phyloP scores from a whole-genome alignment of 2,113 vertebrate genomes.

The Crotalus tigris region DNA sequence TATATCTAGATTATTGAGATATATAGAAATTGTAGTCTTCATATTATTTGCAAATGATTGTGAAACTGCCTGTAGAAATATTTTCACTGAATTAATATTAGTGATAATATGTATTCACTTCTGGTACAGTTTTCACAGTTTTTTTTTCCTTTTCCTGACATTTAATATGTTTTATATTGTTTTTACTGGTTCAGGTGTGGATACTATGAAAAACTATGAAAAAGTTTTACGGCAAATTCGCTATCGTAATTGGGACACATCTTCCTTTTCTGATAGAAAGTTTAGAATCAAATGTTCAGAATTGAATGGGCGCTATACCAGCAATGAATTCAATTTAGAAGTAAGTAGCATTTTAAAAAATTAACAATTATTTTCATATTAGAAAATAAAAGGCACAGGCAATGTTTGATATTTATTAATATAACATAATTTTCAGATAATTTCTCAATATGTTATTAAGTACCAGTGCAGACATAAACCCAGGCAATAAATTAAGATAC shows the following conservation, averaged over 20 bases:
- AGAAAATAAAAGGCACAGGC: neutral
- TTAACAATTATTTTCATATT: constrained; percentile 24
- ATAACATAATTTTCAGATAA: neutral
- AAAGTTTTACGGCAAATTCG: constrained; percentile 83
- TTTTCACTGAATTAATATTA: fast-evolving
- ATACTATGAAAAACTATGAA: constrained; percentile 90
- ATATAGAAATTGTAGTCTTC: neutral
- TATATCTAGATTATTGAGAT: neutral
- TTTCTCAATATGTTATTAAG: neutral
- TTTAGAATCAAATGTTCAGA: constrained; percentile 94
- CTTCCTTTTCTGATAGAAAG: constrained; percentile 70
- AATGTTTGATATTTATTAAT: neutral
- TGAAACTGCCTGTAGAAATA: neutral
- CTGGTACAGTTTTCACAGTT: neutral
- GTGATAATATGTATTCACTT: neutral
- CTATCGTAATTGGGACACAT: constrained; percentile 80
- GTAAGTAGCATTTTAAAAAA: constrained; percentile 61
- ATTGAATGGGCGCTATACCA: constrained; percentile 92
- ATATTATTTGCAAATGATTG: neutral
- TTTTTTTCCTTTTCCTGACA: neutral
- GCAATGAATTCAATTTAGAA: constrained; percentile 92
- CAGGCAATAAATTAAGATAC: neutral
- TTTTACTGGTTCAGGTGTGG: constrained; percentile 78
- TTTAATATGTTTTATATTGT: neutral
- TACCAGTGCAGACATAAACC: neutral